Base-by-base conservation (phyloP, 2,888 invertebrate genomes). In the Mimumesa dahlbomi region DNA sequence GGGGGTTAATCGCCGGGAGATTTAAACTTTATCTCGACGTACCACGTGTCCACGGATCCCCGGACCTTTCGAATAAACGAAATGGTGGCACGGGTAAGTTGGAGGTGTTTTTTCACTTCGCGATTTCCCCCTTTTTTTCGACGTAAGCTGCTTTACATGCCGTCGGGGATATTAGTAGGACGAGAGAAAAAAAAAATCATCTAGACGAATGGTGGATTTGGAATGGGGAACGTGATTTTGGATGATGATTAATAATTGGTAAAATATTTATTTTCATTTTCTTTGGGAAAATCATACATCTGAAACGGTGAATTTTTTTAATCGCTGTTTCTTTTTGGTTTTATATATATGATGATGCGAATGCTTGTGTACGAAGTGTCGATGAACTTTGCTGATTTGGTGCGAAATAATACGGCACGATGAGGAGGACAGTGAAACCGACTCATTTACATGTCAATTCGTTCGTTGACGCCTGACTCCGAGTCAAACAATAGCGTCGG, bases 61-160 rank as follows among this genome's bases (percentile, higher is more conserved):
- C 34, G 61, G 29, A 43, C 63, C 70, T 70, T 48, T 59, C 58
- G 43, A 70, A 73, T 63, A 49, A 68, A 74, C 40, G 61, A 59
- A 59, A 19, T 21, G 50, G 53, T 34, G 42, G 49, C 36, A 48
- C 16, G 29, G 46, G 38, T 22, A n/a, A n/a, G n/a, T n/a, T n/a
- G n/a, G n/a, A n/a, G n/a, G 29, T 50, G 34, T 56, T 59, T 73
- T 58, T 50, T 75, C 56, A 67, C 66, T 45, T 45, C 14, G 49
- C 54, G 49, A n/a, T 52, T 52, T 68, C 54, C 14, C 46, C 50
- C 11, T 43, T 54, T 46, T 59, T 40, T 36, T 46, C 38, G n/a
- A 0, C 42, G 53, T 75, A 70, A 63, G 48, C 59, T 64, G 52
- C 56, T 59, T 75, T 62, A 34, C 34, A 22, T 22, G 11, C 4